phyloP scores from a whole-genome alignment of 2,113 vertebrate genomes.

The Pitta sordida region DNA sequence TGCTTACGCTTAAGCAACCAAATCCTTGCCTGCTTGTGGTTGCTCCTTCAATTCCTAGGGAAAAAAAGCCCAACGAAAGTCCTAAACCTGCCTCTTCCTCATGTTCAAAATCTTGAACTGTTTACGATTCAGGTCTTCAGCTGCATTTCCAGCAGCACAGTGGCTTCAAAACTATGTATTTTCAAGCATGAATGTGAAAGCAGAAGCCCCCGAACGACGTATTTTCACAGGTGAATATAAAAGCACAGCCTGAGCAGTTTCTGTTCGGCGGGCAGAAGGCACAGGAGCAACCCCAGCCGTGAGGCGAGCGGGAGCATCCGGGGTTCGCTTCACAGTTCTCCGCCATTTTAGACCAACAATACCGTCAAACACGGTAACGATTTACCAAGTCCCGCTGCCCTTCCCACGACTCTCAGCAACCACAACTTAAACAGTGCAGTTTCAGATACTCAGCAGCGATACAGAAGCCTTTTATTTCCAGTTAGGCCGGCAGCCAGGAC shows the following conservation, averaged over 20 bases:
- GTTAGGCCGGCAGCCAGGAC: rapidly evolving
- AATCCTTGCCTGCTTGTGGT: background rate
- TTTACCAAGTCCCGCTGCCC: background rate
- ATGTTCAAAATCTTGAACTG: background rate
- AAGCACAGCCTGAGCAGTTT: background rate
- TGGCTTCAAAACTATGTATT: rapidly evolving
- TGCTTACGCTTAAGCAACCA: background rate
- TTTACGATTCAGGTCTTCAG: background rate
- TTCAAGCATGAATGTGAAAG: background rate
- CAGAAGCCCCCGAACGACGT: background rate
- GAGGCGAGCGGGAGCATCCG: rapidly evolving
- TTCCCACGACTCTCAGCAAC: background rate
- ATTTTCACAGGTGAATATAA: background rate
- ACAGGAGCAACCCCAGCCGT: too few relatives aligned
- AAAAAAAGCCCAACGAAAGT: background rate
- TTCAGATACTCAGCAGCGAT: rapidly evolving
- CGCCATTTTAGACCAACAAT: background rate
- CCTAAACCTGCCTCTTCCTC: background rate
- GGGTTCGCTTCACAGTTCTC: background rate
- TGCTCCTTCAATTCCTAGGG: background rate
- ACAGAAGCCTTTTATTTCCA: background rate
- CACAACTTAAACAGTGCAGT: rapidly evolving
- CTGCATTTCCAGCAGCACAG: background rate
- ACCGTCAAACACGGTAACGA: rapidly evolving
- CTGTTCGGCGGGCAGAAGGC: rapidly evolving